These are phyloP conservation scores for Lutraria lutraria DNA, from an alignment of 2,888 invertebrate species.

Conservation along the genomic window DNA sequence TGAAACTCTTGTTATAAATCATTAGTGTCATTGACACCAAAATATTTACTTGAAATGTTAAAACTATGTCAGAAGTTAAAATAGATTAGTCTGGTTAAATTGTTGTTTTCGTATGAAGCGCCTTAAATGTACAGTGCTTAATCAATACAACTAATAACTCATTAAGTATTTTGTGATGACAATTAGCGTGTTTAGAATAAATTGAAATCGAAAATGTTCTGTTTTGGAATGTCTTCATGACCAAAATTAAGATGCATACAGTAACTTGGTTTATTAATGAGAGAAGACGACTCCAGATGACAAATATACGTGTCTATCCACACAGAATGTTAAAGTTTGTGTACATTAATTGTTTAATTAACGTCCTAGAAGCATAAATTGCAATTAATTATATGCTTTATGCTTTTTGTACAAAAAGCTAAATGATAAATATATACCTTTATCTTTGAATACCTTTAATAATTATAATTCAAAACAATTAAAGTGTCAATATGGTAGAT, in stretches of 20 bases:
- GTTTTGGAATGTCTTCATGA: not conserved
- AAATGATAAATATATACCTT: conserved; percentile 34
- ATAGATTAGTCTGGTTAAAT: not conserved
- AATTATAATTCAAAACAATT: conserved; percentile 61
- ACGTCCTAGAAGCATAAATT: not conserved
- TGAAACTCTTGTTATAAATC: conserved; percentile 16
- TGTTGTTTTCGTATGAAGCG: not conserved
- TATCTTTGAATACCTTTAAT: conserved; percentile 31
- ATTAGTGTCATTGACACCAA: conserved; percentile 36
- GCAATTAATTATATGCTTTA: conserved; percentile 21
- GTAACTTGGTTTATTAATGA: not conserved
- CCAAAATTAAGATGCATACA: not conserved
- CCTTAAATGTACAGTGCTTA: too few species aligned
- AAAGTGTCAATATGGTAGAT: conserved; percentile 50
- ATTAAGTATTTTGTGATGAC: too few species aligned
- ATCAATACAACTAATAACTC: too few species aligned
- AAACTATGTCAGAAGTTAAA: conserved; percentile 19
- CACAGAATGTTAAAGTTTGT: not conserved
- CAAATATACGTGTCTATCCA: not conserved
- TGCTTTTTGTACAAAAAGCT: conserved; percentile 23
- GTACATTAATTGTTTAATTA: conserved; percentile 37
- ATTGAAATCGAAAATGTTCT: not conserved
- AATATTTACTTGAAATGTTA: conserved; percentile 34
- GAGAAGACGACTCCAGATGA: not conserved
- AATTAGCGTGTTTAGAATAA: not conserved